A percentile compares a stretch with the other conserved stretches of the same genome.
These are phyloP conservation scores for Patella pellucida DNA, from an alignment of 2,888 invertebrate genomes.

Conservation along the genomic window DNA sequence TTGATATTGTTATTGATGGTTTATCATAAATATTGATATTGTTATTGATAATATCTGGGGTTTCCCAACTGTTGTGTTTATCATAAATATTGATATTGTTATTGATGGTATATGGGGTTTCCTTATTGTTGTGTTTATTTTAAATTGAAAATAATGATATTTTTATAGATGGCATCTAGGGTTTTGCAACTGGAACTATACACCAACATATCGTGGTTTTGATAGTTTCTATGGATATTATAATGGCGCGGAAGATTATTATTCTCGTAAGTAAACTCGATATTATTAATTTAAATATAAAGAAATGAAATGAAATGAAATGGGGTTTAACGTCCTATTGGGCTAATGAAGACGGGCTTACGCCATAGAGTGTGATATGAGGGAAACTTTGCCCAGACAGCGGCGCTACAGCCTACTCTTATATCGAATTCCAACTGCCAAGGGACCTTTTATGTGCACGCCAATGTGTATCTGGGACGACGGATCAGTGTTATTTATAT, in stretches of 20 bases:
- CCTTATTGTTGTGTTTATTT: too few relatives aligned
- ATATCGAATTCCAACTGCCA: too few relatives aligned
- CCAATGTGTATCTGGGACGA: too few relatives aligned
- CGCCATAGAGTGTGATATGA: too few relatives aligned
- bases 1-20: not conserved
- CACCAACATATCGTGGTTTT: slow-evolving; percentile 71
- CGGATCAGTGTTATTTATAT: too few relatives aligned
- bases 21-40: not conserved
- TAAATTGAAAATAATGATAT: not conserved
- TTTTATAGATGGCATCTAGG: slow-evolving; percentile 72
- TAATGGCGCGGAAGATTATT: slow-evolving; percentile 64
- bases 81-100: not conserved
- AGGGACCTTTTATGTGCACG: too few relatives aligned
- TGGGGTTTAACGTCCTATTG: too few relatives aligned
- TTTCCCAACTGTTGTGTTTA: not conserved
- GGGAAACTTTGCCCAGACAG: too few relatives aligned
- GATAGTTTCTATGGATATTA: slow-evolving; percentile 72
- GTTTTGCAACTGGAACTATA: slow-evolving; percentile 69
- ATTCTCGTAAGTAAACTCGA: slow-evolving; percentile 41
- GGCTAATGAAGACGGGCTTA: too few relatives aligned
- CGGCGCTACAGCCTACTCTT: too few relatives aligned
- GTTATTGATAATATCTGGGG: not conserved
- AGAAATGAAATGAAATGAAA: too few relatives aligned
- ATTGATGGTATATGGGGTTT: not conserved
- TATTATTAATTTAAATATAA: too few relatives aligned